phyloP scores from a whole-genome alignment of 2,888 invertebrate genomes.

The Coelogynopora nodosa region DNA sequence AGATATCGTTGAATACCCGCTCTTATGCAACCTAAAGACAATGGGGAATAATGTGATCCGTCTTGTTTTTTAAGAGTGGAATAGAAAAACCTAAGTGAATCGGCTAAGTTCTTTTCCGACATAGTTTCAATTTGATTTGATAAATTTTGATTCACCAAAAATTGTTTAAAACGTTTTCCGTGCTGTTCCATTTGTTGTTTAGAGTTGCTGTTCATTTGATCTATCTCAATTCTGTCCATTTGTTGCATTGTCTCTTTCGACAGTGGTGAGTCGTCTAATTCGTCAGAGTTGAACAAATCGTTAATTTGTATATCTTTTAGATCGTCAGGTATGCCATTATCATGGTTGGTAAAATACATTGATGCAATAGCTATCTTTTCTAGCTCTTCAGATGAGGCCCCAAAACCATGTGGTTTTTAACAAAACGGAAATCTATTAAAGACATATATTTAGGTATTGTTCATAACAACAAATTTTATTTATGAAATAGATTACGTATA shows the following conservation, averaged over 20 bases:
- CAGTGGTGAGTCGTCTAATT: not conserved
- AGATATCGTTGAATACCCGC: constrained; percentile 4
- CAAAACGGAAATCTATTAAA: not conserved
- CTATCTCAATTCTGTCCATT: not conserved
- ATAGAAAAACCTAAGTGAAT: not conserved
- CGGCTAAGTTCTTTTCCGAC: not conserved
- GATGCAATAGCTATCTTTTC: not conserved
- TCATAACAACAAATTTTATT: too few species aligned
- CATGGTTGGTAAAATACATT: not conserved
- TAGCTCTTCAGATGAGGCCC: not conserved
- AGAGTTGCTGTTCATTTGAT: not conserved
- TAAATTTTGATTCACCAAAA: not conserved
- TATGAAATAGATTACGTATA: too few species aligned
- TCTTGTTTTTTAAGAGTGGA: not conserved
- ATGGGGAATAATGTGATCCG: not conserved
- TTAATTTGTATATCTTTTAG: not conserved
- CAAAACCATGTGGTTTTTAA: not conserved
- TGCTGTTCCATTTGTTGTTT: not conserved
- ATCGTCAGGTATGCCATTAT: not conserved
- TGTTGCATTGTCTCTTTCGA: not conserved
- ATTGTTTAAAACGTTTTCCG: not conserved
- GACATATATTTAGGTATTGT: not conserved
- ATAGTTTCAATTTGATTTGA: not conserved
- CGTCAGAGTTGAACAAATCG: not conserved
- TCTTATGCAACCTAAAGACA: not conserved